Base-by-base conservation (phyloP, 2,113 vertebrate species). In the Panthera leo region DNA sequence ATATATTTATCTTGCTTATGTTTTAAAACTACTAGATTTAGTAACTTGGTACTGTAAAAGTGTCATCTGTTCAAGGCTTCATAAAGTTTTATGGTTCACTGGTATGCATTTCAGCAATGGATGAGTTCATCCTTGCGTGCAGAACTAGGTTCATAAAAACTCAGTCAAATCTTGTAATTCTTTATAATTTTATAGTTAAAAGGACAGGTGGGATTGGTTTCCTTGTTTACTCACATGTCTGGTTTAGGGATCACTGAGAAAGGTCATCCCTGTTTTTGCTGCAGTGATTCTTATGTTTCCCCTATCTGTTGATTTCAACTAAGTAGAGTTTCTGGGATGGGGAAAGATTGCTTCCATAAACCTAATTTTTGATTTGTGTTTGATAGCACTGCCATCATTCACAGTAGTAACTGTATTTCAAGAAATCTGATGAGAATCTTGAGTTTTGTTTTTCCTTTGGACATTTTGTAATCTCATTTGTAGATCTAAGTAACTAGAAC, bases 21-120 rank as follows among this genome's bases (percentile, higher is more conserved):
- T 83, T 95, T 90, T 93, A 83, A 91, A 95, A 19, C 29, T 70
- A 18, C 48, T 67, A 53, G 58, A 70, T 76, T 70, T n/a, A 91
- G 39, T 93, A 92, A 88, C 42, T 88, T 23, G 7, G 10, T 39
- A 67, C 2, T 48, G 39, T 71, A 16, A 67, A 68, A 68, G 12
- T 25, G 8, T 83, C 78, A 18, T 65, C 27, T 61, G 88, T 23
- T 83, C 39, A 42, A 67, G 55, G 34, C 68, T 83, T 87, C 18
- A 14, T 36, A 16, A 27, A 25, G 3, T 71, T 70, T 90, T 86
- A 78, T 92, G 55, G 16, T 61, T 51, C 3, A 39, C 0, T 93
- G 16, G 14, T 53, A 19, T 67, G 12, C 36, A 67, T 39, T 95
- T 91, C 11, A 86, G 61, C 87, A 86, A 42, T 31, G 34, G 36